These are phyloP conservation scores for Lepetodrilus schrolli DNA, from an alignment of 2,888 invertebrate species.

Conservation along the genomic window DNA sequence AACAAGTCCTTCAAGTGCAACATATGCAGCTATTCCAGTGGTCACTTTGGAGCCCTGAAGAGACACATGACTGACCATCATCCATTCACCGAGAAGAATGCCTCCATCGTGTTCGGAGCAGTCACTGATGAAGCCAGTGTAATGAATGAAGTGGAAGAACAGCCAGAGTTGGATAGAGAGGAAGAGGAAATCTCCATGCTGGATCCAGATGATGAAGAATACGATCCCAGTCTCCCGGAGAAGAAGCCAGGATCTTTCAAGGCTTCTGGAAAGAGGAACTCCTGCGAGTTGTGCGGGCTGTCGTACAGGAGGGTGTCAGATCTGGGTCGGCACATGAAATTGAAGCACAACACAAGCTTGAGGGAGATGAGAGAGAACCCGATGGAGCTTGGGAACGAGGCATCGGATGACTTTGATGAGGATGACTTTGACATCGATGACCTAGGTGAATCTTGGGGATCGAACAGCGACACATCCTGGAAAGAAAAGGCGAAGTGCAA, in stretches of 20 bases:
- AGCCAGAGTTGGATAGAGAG: conserved; percentile 30
- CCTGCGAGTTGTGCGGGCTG: conserved; percentile 55
- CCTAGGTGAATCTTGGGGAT: not conserved
- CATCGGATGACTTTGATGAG: conserved; percentile 10
- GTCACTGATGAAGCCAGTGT: conserved; percentile 16
- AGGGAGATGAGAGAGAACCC: conserved; percentile 46
- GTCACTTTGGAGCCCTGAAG: conserved; percentile 65
- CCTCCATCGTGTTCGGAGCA: conserved; percentile 38
- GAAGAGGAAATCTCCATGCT: conserved; percentile 13
- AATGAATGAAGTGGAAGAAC: conserved; percentile 34
- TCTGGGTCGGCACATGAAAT: conserved; percentile 71
- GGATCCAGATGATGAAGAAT: conserved; percentile 29
- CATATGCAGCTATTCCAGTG: conserved; percentile 68
- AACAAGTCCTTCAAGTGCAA: conserved; percentile 57
- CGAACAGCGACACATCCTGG: not conserved
- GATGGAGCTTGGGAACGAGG: not conserved
- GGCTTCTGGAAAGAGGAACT: conserved; percentile 6
- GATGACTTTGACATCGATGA: not conserved
- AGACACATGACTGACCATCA: conserved; percentile 70
- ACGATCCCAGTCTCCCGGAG: conserved; percentile 24
- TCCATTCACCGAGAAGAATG: conserved; percentile 43
- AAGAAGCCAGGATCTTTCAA: not conserved
- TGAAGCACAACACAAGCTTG: conserved; percentile 66
- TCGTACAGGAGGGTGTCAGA: conserved; percentile 70
- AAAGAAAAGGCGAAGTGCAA: conserved; percentile 55